phyloP scores from a whole-genome alignment of 2,113 vertebrate species.

The Potamarius usumacintae region DNA sequence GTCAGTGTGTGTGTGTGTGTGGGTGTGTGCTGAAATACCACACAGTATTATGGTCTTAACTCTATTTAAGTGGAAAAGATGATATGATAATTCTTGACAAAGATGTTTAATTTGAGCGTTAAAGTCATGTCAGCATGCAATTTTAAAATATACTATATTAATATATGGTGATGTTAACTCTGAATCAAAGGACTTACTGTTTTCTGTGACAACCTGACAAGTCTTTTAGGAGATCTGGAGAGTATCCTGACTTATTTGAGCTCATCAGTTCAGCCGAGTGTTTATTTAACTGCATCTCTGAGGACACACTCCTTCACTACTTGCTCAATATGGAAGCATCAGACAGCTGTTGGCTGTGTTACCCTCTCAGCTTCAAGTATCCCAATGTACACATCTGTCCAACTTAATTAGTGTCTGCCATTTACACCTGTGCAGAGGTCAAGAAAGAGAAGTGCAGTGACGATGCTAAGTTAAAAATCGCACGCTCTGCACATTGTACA shows the following conservation, averaged over 20 bases:
- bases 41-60: conserved; percentile 23
- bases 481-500: neutral
- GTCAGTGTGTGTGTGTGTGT: conserved; percentile 30
- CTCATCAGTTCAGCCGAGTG: conserved; percentile 22
- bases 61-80: conserved; percentile 40
- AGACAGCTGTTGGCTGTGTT: conserved; percentile 27
- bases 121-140: conserved; percentile 1
- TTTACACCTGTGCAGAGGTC: conserved; percentile 31
- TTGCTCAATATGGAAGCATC: conserved; percentile 1
- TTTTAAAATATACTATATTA: conserved; percentile 21
- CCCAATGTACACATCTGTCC: conserved; percentile 40
- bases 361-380: conserved; percentile 9
- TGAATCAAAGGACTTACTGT: conserved; percentile 30
- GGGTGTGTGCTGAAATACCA: conserved; percentile 25
- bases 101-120: conserved; percentile 24
- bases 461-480: conserved; percentile 4
- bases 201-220: conserved; percentile 24
- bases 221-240: conserved; percentile 31
- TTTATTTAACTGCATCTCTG: conserved; percentile 27
- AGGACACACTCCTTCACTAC: conserved; percentile 11
- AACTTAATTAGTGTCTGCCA: conserved; percentile 33
- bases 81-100: conserved; percentile 45
- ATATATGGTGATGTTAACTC: conserved; percentile 16
- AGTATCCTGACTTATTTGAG: conserved; percentile 29
- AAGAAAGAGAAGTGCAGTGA: conserved; percentile 4